Evolutionary conservation across 2,113 vertebrate species (phyloP), one percentile per base, ranked within the genome.

Genomic region (Corydoras maculifer): DNA sequence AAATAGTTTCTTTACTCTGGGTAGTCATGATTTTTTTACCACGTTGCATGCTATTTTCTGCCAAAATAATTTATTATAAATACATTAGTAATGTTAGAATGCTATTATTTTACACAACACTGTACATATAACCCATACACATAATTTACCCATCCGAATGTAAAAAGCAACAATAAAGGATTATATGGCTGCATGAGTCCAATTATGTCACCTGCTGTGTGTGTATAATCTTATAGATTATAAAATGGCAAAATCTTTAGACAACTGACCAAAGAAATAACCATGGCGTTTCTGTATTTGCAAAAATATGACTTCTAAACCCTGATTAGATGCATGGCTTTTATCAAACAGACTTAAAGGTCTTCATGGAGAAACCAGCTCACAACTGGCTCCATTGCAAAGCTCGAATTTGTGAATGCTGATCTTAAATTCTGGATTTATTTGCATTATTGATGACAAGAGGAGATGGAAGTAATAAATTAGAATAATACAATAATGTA

Each of bases 401-500:
- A 77, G 73, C 35, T 62, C 15, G 54, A 54, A 67, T 15, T 32
- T 49, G 50, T 29, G 25, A 43, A 62, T 68, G 73, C 71, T 76
- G 77, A 76, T 73, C 59, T 74, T 83, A 70, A 74, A 43, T 69
- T 51, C 75, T 75, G 72, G 25, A 73, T 79, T 85, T 79, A 81
- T 82, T 91, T 88, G 90, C 88, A 91, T 91, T 90, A 85, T 87
- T 75, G 85, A 83, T 79, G 85, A 84, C 79, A 70, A 83, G 8
- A 60, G 30, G 81, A 89, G 87, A 80, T 83, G 89, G 84, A 84
- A 69, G 29, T 76, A 78, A 80, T 57, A 8, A 71, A 60, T 58
- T 61, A 78, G 58, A 84, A 75, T n/a, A 43, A 43, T 8, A 43
- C 35, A 43, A 43, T 8, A 8, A 43, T 43, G 35, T 43, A 43